Percentiles rank a stretch among this genome's conserved stretches.
Evolutionary conservation across 1,140 invertebrate species (phyloP).

Genomic region (Bombus superbus): DNA sequence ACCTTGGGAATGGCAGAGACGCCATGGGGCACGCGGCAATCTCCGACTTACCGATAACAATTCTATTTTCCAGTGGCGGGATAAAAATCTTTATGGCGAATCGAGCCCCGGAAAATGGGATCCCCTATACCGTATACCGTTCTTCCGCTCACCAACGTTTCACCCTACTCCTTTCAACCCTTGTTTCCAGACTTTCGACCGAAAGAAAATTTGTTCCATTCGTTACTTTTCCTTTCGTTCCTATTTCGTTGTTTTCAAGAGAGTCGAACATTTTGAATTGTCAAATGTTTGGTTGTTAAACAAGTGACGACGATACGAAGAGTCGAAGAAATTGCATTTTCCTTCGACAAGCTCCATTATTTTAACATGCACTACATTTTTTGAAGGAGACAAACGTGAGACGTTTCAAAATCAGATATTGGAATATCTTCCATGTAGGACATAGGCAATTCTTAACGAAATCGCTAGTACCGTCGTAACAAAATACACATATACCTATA

Average conservation of each 20-base stretch:
- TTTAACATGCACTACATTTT: no score
- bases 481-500: no score
- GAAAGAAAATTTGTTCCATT: neutral
- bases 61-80: constrained; percentile 14
- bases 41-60: constrained; percentile 18
- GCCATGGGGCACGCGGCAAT: neutral
- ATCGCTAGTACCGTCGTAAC: no score
- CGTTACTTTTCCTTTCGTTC: neutral
- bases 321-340: no score
- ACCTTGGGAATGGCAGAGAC: constrained; percentile 5
- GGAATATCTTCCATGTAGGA: no score
- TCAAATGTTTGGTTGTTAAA: no score
- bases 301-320: no score
- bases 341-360: no score
- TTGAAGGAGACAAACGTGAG: no score
- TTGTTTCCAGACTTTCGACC: neutral
- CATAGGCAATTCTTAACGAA: no score
- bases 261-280: neutral
- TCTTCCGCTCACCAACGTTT: neutral
- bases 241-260: neutral
- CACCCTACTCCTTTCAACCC: neutral
- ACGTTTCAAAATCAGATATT: no score
- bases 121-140: neutral
- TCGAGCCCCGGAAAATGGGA: constrained; percentile 1
- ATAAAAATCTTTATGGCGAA: constrained; percentile 22